Base-by-base conservation (phyloP, 2,797 vertebrate genomes). In the Hyperoplus immaculatus region DNA sequence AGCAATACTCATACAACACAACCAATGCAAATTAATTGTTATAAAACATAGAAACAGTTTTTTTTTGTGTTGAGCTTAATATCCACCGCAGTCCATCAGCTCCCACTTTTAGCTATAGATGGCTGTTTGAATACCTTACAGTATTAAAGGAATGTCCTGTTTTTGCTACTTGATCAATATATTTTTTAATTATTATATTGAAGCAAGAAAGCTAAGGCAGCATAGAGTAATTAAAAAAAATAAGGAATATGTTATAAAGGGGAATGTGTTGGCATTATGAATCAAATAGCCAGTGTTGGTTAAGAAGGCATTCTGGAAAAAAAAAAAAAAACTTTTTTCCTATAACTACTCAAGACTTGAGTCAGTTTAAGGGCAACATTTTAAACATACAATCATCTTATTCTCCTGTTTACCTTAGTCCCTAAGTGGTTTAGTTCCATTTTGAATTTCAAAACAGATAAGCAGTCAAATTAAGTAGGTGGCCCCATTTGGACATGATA, bases 371-470 rank as follows among this genome's bases (percentile, higher is more conserved):
- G 15, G 11, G 16, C 11, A 11, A 36, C 42, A 46, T 21, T 45
- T 59, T 45, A 51, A 38, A 18, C 18, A 39, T n/a, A 6, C 6
- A 36, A 71, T 65, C 15, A 29, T 12, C 51, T 29, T 10, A 38
- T 49, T 71, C 1, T 62, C 38, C 53, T 63, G 3, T 63, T 56
- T 36, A 46, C 21, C 13, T 69, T 55, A 2, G 16, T 72, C 71
- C 42, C 41, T 71, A 75, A 55, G 62, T 68, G 71, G 68, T 82
- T 75, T 75, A 69, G 54, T 78, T 78, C 53, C 47, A 53, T 72
- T 61, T 29, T 70, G 10, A 81, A 72, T 74, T 41, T 43, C 38
- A 58, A 63, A 88, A 78, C 47, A 59, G 66, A 67, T 14, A 16
- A 14, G 38, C 11, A 67, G 10, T 78, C 46, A 42, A 54, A 70